These are phyloP conservation scores for Galeopterus variegatus DNA, from an alignment of 2,113 vertebrate species.

Conservation along the genomic window DNA sequence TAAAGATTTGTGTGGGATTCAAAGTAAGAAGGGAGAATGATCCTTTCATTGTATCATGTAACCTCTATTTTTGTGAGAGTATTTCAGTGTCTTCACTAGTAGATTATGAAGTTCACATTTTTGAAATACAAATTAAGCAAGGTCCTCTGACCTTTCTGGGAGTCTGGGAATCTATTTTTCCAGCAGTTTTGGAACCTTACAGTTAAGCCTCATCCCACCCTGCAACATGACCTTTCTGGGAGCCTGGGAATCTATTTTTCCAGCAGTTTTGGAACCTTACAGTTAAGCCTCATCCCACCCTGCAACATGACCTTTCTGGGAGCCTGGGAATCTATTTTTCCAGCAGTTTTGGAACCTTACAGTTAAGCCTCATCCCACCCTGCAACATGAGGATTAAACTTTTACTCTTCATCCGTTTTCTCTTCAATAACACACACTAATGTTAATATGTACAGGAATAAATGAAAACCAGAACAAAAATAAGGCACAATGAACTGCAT, in stretches of 20 bases:
- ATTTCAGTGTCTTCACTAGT: not conserved
- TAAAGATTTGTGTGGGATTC: not conserved
- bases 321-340: not conserved
- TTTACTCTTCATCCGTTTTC: conserved; percentile 7
- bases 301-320: not conserved
- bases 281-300: not conserved
- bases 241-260: not conserved
- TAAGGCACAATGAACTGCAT: not conserved
- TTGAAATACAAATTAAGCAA: conserved; percentile 4
- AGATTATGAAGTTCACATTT: not conserved
- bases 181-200: not conserved
- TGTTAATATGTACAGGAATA: not conserved
- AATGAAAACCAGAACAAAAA: conserved; percentile 13
- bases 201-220: not conserved
- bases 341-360: not conserved
- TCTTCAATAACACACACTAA: not conserved
- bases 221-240: not conserved
- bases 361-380: not conserved
- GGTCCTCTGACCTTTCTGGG: not conserved
- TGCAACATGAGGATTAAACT: not conserved
- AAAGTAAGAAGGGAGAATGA: not conserved
- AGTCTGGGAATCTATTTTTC: not conserved
- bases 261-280: not conserved
- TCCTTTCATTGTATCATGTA: not conserved
- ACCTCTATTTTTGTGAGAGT: not conserved